A percentile compares a stretch with the other conserved stretches of the same genome.
Evolutionary conservation across 2,888 invertebrate genomes (phyloP).

Genomic region (Cantharis lateralis): DNA sequence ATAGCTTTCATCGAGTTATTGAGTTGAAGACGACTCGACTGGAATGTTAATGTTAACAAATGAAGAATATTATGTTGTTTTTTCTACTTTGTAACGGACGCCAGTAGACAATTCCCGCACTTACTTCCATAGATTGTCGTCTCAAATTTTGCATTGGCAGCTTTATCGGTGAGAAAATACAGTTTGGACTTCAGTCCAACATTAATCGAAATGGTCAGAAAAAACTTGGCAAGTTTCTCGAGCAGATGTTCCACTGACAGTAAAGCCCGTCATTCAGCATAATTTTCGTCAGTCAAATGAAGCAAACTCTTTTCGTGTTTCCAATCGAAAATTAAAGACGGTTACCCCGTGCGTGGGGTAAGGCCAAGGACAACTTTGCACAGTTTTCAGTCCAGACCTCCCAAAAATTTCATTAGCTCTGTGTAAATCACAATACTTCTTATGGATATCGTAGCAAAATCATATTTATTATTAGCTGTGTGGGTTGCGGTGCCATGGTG

Average conservation of each 20-base stretch:
- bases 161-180: background rate
- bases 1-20: background rate
- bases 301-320: too few relatives aligned
- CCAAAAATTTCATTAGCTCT: too few relatives aligned
- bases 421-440: too few relatives aligned
- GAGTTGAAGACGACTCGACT: background rate
- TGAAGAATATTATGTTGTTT: background rate
- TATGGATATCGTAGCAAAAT: too few relatives aligned
- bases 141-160: background rate
- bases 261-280: background rate
- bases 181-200: background rate
- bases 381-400: too few relatives aligned
- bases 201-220: background rate
- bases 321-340: too few relatives aligned
- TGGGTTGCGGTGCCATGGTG: background rate
- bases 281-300: background rate
- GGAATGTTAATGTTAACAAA: background rate
- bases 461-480: background rate
- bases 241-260: background rate
- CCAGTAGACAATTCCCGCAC: background rate
- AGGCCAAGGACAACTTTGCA: too few relatives aligned
- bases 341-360: too few relatives aligned
- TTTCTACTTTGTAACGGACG: background rate
- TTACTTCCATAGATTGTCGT: background rate
- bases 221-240: background rate